phyloP scores from a whole-genome alignment of 2,113 vertebrate genomes.

The Brachypodius melanocephalos region DNA sequence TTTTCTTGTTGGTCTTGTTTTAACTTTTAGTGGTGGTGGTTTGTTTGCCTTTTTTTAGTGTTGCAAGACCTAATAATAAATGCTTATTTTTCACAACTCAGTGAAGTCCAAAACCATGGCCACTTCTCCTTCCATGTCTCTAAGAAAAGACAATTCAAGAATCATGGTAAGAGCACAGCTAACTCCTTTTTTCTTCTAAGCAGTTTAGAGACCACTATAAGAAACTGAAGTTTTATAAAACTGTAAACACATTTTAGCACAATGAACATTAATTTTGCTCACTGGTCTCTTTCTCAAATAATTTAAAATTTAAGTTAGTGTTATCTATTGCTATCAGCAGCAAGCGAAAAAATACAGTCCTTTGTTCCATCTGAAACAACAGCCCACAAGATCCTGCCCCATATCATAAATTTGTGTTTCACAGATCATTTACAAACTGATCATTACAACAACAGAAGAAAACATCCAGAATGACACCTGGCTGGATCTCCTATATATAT shows the following conservation, averaged over 20 bases:
- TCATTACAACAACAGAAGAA: not conserved
- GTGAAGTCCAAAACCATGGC: not conserved
- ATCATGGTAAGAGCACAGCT: not conserved
- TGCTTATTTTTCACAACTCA: not conserved
- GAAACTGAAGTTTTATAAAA: not conserved
- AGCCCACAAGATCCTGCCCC: not conserved
- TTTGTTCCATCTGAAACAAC: not conserved
- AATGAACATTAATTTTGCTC: not conserved
- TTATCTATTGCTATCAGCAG: not conserved
- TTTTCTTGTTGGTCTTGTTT: not conserved
- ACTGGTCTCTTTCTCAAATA: not conserved
- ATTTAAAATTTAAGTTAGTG: not conserved
- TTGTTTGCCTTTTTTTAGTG: not conserved
- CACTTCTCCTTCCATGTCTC: not conserved
- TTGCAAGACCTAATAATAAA: not conserved
- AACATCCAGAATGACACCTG: not conserved
- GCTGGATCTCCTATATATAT: not conserved
- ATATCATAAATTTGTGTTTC: not conserved
- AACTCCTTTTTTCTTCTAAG: not conserved
- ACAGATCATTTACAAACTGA: not conserved
- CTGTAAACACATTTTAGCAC: not conserved
- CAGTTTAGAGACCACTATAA: not conserved
- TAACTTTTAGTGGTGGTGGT: not conserved
- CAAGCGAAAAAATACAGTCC: not conserved
- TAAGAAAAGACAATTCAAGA: not conserved